Evolutionary conservation across 2,797 vertebrate species (phyloP), one percentile per base, ranked within the genome.

Genomic region (Dryobates pubescens): DNA sequence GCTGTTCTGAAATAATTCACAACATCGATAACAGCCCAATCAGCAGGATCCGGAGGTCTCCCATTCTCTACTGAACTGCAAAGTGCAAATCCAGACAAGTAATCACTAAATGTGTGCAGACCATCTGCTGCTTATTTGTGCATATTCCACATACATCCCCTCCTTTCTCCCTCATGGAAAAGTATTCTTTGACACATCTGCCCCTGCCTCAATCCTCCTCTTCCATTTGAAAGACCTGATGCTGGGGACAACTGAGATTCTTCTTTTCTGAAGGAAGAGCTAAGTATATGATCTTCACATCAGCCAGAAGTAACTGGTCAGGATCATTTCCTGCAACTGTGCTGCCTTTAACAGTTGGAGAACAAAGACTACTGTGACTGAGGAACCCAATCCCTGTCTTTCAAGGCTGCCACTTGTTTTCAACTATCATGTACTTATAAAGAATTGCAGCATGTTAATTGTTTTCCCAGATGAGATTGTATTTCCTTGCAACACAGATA

Each of bases 1-100:
- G 98, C 99, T 61, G 98, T 98, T 98, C 98, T 99, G 96, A 99
- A 99, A 96, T 99, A 99, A 97, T 99, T 98, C 96, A 99, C 99
- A 13, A 99, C 99, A 65, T 99, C 99, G 7, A 98, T 97, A 71
- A 99, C 99, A 4, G 98, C 99, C 99, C 99, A 99, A 97, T 99
- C 98, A 76, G 99, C 98, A 34, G 99, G 99, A 95, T 99, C 99
- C 0, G 98, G 98, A 82, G 98, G 98, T 97, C 98, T 98, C 90
- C 99, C 99, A 0, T 99, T 99, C 97, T 99, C 99, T 96, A 98
- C 97, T 74, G 98, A 98, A 96, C 99, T 99, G 98, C 45, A 94
- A 97, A 91, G 94, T 64, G 96, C 63, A 97, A 97, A 96, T 61
- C 36, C 79, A 96, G 91, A 96, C 29, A 86, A 79, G 61, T 24